phyloP scores from a whole-genome alignment of 2,888 invertebrate genomes.

The Miltochrista miniata region DNA sequence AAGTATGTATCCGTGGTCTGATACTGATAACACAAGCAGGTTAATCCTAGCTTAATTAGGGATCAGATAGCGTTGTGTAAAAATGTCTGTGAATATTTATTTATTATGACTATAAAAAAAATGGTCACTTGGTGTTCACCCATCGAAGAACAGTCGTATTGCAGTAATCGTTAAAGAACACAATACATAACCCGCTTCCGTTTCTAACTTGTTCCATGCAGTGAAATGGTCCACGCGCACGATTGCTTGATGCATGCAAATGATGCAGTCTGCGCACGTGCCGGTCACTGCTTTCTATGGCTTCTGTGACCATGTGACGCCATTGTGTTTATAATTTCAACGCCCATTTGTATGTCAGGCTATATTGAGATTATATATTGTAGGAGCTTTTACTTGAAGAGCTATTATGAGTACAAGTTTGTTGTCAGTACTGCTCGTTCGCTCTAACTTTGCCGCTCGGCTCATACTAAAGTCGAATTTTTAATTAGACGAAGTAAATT shows the following conservation, averaged over 20 bases:
- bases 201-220: neutral
- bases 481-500: too few relatives aligned
- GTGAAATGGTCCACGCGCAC: constrained; percentile 25
- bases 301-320: constrained; percentile 1
- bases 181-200: neutral
- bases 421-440: neutral
- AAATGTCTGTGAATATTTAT: too few relatives aligned
- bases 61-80: too few relatives aligned
- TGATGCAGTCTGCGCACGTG: constrained; percentile 18
- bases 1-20: too few relatives aligned
- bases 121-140: too few relatives aligned
- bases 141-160: too few relatives aligned
- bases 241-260: constrained; percentile 35
- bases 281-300: constrained; percentile 30
- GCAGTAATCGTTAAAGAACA: too few relatives aligned
- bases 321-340: neutral
- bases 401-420: neutral
- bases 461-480: too few relatives aligned
- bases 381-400: neutral
- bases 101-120: too few relatives aligned
- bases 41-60: too few relatives aligned
- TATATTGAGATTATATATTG: neutral
- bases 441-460: too few relatives aligned
- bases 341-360: constrained; percentile 3
- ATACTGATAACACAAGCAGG: too few relatives aligned